phyloP scores from a whole-genome alignment of 2,797 vertebrate genomes.

The Urosaurus nigricauda region DNA sequence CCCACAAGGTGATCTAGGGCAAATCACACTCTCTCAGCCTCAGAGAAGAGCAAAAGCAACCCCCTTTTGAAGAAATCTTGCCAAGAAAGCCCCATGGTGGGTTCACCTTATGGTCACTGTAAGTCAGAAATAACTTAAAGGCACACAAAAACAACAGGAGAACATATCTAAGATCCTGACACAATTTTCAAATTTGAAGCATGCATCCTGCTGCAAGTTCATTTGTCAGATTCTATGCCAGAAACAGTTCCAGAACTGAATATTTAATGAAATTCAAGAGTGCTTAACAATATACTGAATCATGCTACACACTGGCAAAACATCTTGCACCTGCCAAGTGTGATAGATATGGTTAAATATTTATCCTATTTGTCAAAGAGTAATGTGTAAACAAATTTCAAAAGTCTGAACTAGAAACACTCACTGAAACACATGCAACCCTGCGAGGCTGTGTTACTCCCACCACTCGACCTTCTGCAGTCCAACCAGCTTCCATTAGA shows the following conservation, averaged over 20 bases:
- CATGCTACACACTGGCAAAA: not conserved
- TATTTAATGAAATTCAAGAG: not conserved
- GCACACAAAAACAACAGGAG: not conserved
- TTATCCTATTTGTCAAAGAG: not conserved
- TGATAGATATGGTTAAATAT: not conserved
- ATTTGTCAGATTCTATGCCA: not conserved
- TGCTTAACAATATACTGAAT: not conserved
- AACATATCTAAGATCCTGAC: not conserved
- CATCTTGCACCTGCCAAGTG: not conserved
- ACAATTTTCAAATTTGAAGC: not conserved
- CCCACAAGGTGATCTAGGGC: no score
- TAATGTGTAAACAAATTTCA: not conserved
- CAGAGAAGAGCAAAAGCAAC: no score
- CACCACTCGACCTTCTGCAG: constrained; percentile 93
- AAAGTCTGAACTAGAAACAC: constrained; percentile 56
- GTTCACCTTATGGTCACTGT: no score
- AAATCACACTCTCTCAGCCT: no score
- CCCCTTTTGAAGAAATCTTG: no score
- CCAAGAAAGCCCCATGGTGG: no score
- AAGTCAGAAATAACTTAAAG: no score
- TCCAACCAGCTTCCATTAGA: constrained; percentile 97
- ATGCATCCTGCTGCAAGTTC: not conserved
- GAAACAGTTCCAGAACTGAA: not conserved
- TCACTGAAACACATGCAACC: constrained; percentile 95
- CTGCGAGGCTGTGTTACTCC: constrained; percentile 97